Evolutionary conservation across 2,113 vertebrate genomes (phyloP).

Genomic region (Pterophyllum scalare): DNA sequence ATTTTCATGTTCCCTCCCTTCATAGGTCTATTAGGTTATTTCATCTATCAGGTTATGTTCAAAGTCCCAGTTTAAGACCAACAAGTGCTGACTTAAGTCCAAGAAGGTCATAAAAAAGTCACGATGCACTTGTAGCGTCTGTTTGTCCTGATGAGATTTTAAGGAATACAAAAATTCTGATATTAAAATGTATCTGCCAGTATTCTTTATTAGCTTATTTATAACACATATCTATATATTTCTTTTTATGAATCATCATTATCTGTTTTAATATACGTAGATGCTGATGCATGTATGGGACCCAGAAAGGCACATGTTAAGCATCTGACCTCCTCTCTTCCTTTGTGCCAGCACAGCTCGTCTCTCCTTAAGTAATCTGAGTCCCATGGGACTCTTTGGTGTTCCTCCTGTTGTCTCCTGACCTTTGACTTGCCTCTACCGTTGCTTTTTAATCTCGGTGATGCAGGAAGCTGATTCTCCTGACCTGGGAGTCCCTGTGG

Average conservation of each 20-base stretch:
- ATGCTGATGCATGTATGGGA: no score
- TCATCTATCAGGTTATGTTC: neutral
- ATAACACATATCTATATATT: fast-evolving
- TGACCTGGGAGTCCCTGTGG: neutral
- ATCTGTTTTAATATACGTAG: neutral
- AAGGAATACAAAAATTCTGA: neutral
- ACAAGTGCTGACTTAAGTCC: no score
- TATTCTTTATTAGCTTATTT: neutral
- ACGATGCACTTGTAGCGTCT: no score
- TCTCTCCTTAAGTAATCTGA: neutral
- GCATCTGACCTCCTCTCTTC: neutral
- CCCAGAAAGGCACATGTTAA: neutral
- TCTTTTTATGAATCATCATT: no score
- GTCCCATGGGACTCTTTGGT: neutral
- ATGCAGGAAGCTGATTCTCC: conserved; percentile 1
- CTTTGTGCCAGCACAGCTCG: neutral
- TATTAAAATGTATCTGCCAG: neutral
- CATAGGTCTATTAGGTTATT: neutral
- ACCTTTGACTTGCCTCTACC: neutral
- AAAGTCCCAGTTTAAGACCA: neutral
- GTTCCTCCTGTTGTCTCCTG: neutral
- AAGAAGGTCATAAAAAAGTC: neutral
- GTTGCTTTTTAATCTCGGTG: neutral
- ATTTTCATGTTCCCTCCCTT: neutral
- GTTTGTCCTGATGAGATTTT: no score